phyloP scores from a whole-genome alignment of 2,888 invertebrate species.

The Mongoloraphidia duomilia region DNA sequence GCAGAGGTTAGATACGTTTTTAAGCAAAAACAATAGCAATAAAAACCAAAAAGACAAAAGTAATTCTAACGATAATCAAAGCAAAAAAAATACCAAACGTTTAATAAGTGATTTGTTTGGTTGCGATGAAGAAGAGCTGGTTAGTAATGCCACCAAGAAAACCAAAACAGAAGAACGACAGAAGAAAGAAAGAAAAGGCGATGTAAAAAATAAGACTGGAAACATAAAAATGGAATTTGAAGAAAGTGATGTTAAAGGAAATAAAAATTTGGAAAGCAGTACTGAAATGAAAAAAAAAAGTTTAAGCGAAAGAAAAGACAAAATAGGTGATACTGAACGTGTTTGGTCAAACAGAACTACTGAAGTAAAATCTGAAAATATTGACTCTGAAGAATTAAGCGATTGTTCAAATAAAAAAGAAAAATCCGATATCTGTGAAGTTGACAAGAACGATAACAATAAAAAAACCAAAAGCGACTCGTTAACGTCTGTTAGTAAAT shows the following conservation, averaged over 20 bases:
- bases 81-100: slow-evolving; percentile 19
- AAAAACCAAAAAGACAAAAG: neutral
- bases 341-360: neutral
- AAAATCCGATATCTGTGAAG: too few relatives aligned
- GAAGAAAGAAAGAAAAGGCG: neutral
- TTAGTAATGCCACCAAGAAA: neutral
- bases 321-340: neutral
- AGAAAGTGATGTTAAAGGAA: neutral
- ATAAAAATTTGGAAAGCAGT: neutral
- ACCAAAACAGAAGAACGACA: neutral
- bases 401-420: too few relatives aligned
- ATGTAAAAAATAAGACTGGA: slow-evolving; percentile 21
- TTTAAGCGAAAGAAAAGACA: neutral
- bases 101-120: slow-evolving; percentile 11
- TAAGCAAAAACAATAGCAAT: slow-evolving; percentile 5
- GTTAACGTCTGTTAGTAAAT: too few relatives aligned
- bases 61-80: neutral
- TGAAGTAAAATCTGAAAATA: neutral
- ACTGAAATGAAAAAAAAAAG: too few relatives aligned
- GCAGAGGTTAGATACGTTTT: slow-evolving; percentile 10
- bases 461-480: too few relatives aligned
- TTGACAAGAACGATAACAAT: too few relatives aligned
- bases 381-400: neutral
- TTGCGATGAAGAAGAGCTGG: neutral
- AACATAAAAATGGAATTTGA: neutral